phyloP scores from a whole-genome alignment of 2,797 vertebrate genomes.

The Siniperca obscura region DNA sequence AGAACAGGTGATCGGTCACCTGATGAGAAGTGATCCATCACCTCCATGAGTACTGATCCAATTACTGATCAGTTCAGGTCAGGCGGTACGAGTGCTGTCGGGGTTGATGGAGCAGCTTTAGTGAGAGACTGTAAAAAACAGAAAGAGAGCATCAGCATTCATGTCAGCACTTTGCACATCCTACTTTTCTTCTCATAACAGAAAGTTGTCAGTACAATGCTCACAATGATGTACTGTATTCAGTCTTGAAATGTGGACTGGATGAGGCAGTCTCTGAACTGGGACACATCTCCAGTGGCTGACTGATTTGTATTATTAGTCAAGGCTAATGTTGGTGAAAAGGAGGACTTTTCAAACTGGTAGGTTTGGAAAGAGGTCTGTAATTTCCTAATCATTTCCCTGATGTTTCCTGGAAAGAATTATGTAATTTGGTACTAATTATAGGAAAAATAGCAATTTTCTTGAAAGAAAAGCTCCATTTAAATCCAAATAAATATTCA shows the following conservation, averaged over 20 bases:
- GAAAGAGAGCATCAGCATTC: conserved; percentile 12
- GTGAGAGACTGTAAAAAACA: conserved; percentile 59
- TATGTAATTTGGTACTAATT: too few relatives aligned
- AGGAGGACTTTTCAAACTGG: too few relatives aligned
- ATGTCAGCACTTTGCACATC: background rate
- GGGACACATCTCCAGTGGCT: background rate
- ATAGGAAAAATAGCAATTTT: too few relatives aligned
- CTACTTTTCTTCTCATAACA: background rate
- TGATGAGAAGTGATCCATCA: background rate
- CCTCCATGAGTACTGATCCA: background rate
- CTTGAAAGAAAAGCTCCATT: too few relatives aligned
- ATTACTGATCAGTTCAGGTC: conserved; percentile 55
- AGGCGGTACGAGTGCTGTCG: background rate
- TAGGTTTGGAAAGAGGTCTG: background rate
- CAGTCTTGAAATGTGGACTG: background rate
- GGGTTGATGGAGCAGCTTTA: conserved; percentile 16
- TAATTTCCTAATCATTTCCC: background rate
- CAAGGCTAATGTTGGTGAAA: background rate
- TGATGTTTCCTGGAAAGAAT: background rate
- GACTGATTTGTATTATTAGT: background rate
- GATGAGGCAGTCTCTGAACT: background rate
- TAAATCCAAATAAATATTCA: too few relatives aligned
- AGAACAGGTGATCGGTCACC: background rate
- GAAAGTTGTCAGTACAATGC: background rate
- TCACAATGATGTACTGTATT: background rate